Percentiles rank a stretch among this genome's conserved stretches.
These are phyloP conservation scores for Eulemur rufifrons DNA, from an alignment of 2,113 vertebrate genomes.

Conservation along the genomic window DNA sequence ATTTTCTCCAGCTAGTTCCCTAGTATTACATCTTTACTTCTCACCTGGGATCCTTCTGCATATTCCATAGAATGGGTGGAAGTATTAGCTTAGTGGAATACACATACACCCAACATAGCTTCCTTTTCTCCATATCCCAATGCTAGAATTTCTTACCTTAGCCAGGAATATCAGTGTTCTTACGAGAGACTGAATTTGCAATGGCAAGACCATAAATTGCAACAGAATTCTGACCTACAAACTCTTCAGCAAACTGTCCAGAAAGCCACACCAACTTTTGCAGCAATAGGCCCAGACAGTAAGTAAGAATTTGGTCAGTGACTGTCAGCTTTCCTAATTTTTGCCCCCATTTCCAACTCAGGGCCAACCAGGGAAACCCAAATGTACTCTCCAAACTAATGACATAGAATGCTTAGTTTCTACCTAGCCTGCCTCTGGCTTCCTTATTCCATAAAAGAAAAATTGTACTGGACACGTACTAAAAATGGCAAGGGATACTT, in stretches of 20 bases:
- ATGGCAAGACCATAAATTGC: background rate
- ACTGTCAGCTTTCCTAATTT: background rate
- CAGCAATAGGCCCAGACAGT: background rate
- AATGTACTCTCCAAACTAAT: background rate
- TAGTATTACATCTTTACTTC: background rate
- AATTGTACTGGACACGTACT: background rate
- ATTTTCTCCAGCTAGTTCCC: background rate
- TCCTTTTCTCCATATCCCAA: background rate
- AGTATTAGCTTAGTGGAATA: background rate
- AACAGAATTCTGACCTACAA: background rate
- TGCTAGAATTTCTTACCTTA: background rate
- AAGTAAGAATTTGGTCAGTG: background rate
- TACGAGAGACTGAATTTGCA: background rate
- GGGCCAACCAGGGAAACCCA: background rate
- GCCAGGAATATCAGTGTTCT: background rate
- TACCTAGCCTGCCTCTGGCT: background rate
- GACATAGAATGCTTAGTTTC: background rate
- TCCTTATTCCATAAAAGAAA: background rate
- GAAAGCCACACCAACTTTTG: background rate
- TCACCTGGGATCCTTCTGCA: background rate
- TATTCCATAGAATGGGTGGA: background rate
- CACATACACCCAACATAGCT: background rate
- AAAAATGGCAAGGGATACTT: background rate
- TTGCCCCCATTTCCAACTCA: background rate
- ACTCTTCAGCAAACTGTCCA: background rate